Base-by-base conservation (phyloP, 2,888 invertebrate species). In the Epistrophella euchroma region DNA sequence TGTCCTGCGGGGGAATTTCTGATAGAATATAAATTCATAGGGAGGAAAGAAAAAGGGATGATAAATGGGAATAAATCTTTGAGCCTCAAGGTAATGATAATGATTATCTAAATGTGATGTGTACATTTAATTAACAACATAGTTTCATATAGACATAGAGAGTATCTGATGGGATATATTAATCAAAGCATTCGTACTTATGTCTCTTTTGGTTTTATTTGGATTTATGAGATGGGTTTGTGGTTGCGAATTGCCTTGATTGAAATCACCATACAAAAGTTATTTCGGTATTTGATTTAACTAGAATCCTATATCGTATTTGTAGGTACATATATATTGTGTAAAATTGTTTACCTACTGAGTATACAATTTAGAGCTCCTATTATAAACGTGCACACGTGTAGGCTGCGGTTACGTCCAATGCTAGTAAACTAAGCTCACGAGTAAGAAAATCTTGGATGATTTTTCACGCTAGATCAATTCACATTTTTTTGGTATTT, bases 1-100 rank as follows among this genome's bases (percentile, higher is more conserved):
- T 80, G 60, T 72, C 80, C 55, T 45, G n/a, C n/a, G 68, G 60
- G 76, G 76, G 76, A 72, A 60, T 72, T 76, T 76, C 45, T 66
- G 68, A 66, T 47, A 28, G 52, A 28, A 25, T 22, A 60, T 40
- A 76, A 80, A 76, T 62, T 32, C 45, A 15, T 47, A 15, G 47
- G 47, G 66, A 58, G 15, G 52, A 37, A 60, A 45, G 40, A 66
- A 60, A 22, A 66, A 6, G 58, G 71, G 56, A 84, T 72, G 66
- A 72, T 32, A 78, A 68, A 74, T 74, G 68, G 22, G 52, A 52
- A 37, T 40, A 52, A 52, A 52, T 68, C 52, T 52, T 32, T 15
- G 6, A 17, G 68, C 50, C 37, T 68, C n/a, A 25, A 68, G 68
- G 37, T 50, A 52, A 68, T 68, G 66, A 50, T 68, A 50, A 50